These are phyloP conservation scores for Physocephala rufipes DNA, from an alignment of 2,888 invertebrate species.

Conservation along the genomic window DNA sequence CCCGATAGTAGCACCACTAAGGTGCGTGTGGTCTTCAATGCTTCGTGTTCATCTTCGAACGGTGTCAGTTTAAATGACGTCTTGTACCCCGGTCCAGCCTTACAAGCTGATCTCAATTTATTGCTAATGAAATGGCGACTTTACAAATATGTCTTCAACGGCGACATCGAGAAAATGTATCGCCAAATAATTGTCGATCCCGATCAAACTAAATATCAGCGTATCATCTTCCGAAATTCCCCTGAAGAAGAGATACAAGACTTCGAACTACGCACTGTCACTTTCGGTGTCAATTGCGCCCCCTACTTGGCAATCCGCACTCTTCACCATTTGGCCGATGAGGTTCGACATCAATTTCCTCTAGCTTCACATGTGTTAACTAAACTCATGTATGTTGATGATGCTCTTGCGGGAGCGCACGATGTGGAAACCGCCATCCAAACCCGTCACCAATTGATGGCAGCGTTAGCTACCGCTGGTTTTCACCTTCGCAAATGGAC, in stretches of 20 bases:
- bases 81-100: constrained; percentile 13
- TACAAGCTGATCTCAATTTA: neutral
- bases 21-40: constrained; percentile 43
- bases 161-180: constrained; percentile 46
- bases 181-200: constrained; percentile 40
- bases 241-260: constrained; percentile 29
- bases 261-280: constrained; percentile 21
- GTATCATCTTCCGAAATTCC: constrained; percentile 39
- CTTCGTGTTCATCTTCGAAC: constrained; percentile 35
- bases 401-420: constrained; percentile 36
- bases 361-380: neutral
- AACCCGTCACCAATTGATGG: constrained; percentile 16
- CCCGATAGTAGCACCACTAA: neutral
- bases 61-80: constrained; percentile 22
- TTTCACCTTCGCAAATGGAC: constrained; percentile 29
- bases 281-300: too few species aligned
- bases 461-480: constrained; percentile 33
- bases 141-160: constrained; percentile 40
- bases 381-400: constrained; percentile 11
- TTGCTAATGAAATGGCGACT: constrained; percentile 14
- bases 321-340: constrained; percentile 32
- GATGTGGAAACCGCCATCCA: constrained; percentile 25
- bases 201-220: constrained; percentile 36
- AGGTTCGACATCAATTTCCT: neutral
- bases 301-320: constrained; percentile 43